A percentile compares a stretch with the other conserved stretches of the same genome.
phyloP scores from a whole-genome alignment of 1,140 invertebrate genomes.

The Hylaeus anthracinus region DNA sequence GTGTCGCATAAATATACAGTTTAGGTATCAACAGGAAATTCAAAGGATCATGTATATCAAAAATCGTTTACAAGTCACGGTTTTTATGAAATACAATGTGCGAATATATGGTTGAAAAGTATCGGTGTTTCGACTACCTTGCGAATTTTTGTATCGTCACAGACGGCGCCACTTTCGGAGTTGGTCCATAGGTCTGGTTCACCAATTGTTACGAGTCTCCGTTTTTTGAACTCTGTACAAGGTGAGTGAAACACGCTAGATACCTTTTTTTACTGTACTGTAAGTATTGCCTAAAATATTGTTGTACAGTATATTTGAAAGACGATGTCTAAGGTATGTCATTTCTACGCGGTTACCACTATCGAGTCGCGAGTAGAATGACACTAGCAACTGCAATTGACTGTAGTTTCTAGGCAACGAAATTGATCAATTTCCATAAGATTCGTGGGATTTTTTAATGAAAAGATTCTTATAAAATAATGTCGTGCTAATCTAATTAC shows the following conservation, averaged over 20 bases:
- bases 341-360: background rate
- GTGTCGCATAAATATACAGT: too few relatives aligned
- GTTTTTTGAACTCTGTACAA: background rate
- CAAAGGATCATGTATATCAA: background rate
- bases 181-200: background rate
- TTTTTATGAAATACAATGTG: too few relatives aligned
- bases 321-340: background rate
- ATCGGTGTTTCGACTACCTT: background rate
- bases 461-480: background rate
- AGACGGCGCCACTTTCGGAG: conserved; percentile 36
- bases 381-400: conserved; percentile 37
- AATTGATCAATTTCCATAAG: conserved; percentile 67
- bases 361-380: background rate
- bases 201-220: background rate
- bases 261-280: background rate
- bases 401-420: conserved; percentile 74
- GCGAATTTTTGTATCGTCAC: background rate
- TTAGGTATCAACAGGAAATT: background rate
- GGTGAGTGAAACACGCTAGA: background rate
- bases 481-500: background rate
- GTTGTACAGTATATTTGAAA: background rate
- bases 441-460: background rate
- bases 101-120: background rate
- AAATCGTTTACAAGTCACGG: background rate
- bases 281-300: background rate